These are phyloP conservation scores for Trisateles emortualis DNA, from an alignment of 2,888 invertebrate species.

Conservation along the genomic window DNA sequence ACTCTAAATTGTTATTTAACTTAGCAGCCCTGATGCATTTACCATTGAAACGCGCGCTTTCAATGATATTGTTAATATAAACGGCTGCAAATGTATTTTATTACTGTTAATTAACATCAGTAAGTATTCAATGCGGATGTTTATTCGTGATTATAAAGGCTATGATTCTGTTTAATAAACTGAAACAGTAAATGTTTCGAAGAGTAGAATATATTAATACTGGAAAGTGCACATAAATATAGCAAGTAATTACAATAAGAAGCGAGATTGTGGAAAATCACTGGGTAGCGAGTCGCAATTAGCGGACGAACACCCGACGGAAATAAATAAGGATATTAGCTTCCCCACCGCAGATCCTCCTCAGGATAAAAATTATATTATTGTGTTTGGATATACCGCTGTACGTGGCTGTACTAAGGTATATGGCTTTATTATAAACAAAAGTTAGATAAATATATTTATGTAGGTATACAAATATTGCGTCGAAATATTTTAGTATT, in stretches of 20 bases:
- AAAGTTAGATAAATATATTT: conserved; percentile 2
- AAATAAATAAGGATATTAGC: conserved; percentile 84
- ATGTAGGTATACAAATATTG: not conserved
- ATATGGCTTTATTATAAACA: conserved; percentile 31
- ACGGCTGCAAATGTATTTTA: conserved; percentile 35
- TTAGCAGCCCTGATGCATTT: conserved; percentile 52
- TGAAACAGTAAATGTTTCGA: conserved; percentile 20
- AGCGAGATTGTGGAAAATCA: conserved; percentile 81
- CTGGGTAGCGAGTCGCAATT: conserved; percentile 79
- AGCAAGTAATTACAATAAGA: conserved; percentile 71
- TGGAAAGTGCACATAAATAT: conserved; percentile 64
- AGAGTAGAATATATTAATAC: conserved; percentile 50
- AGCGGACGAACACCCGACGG: conserved; percentile 81
- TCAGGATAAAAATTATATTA: conserved; percentile 74
- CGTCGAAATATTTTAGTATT: no score
- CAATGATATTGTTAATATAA: conserved; percentile 39
- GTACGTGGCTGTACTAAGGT: no score
- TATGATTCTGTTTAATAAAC: conserved; percentile 19
- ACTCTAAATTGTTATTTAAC: conserved; percentile 63
- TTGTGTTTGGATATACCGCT: conserved; percentile 53
- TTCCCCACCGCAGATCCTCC: conserved; percentile 62
- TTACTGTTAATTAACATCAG: conserved; percentile 23
- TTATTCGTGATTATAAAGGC: conserved; percentile 16
- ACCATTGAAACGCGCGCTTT: conserved; percentile 48
- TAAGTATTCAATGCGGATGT: conserved; percentile 19